Evolutionary conservation across 1,140 invertebrate species (phyloP), one percentile per base, ranked within the genome.

Genomic region (Thaumetopoea pityocampa): DNA sequence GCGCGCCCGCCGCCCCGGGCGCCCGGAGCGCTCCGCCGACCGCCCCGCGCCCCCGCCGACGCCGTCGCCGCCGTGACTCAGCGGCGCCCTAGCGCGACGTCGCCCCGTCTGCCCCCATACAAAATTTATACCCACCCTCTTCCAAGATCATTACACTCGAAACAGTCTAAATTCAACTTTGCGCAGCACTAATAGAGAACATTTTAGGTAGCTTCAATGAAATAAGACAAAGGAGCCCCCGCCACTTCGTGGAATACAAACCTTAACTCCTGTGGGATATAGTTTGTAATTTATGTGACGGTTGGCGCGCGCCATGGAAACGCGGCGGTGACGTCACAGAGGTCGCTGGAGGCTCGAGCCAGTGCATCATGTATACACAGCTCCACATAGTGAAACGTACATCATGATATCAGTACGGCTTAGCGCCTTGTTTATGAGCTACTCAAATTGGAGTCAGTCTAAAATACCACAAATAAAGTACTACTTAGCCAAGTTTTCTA

Each of bases 91-190:
- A 66, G 67, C 59, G 60, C 76, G 76, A 78, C 73, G 72, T 76
- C 74, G 72, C 74, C 72, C 67, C 72, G 77, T 79, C 76, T 83
- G 63, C 79, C 79, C 65, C 73, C 76, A 78, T 80, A 56, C 59
- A 83, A 80, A 83, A 83, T 83, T 83, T 83, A 83, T 83, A 83
- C 79, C 79, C 72, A 77, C 74, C 77, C 79, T 72, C 71, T 68
- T 59, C 59, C 59, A 74, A 79, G 76, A 80, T 73, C 67, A 74
- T 79, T 73, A 69, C 53, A 48, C 41, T 34, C 33, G 44, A 38
- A 14, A 36, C 36, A 37, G 11, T 20, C 50, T 16, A 65, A 67
- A 72, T 42, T 54, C 50, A 54, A 70, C 68, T 67, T 49, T 73
- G 66, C 47, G 4, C 6, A 43, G 11, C 16, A 41, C 33, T 42